Percentiles rank a stretch among this genome's conserved stretches.
These are phyloP conservation scores for Pelosia muscerda DNA, from an alignment of 2,888 invertebrate genomes.

Conservation along the genomic window DNA sequence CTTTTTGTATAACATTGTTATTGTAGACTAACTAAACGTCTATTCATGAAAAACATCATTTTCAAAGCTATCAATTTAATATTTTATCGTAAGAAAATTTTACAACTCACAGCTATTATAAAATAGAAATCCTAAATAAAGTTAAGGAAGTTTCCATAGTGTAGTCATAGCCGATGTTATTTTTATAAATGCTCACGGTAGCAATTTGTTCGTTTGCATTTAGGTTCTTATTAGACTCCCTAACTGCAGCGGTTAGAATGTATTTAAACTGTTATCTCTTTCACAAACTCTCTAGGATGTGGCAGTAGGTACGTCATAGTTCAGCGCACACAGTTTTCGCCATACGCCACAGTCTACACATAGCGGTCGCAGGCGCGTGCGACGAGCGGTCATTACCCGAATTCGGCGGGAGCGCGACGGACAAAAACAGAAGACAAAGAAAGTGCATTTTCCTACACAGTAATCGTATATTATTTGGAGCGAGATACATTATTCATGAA, in stretches of 20 bases:
- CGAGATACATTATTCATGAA: constrained; percentile 82
- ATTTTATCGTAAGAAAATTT: too few relatives aligned
- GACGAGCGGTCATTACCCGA: constrained; percentile 65
- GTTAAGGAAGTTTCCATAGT: not conserved
- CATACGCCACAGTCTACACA: constrained; percentile 2
- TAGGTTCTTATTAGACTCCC: not conserved
- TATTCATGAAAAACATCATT: too few relatives aligned
- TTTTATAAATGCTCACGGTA: not conserved
- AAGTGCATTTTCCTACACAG: constrained; percentile 81
- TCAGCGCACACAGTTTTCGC: constrained; percentile 22
- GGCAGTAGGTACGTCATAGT: constrained; percentile 2
- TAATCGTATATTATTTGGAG: constrained; percentile 84
- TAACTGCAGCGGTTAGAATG: not conserved
- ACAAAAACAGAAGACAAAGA: constrained; percentile 73
- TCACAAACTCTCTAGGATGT: not conserved
- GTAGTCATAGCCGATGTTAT: not conserved
- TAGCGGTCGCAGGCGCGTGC: constrained; percentile 18
- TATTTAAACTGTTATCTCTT: not conserved
- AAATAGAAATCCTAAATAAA: not conserved
- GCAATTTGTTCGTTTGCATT: not conserved
- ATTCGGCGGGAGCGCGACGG: constrained; percentile 53
- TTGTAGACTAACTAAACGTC: too few relatives aligned
- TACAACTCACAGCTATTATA: not conserved
- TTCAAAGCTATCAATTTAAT: too few relatives aligned
- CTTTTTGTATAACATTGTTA: too few relatives aligned